phyloP scores from a whole-genome alignment of 2,113 vertebrate species.

The Equus quagga region DNA sequence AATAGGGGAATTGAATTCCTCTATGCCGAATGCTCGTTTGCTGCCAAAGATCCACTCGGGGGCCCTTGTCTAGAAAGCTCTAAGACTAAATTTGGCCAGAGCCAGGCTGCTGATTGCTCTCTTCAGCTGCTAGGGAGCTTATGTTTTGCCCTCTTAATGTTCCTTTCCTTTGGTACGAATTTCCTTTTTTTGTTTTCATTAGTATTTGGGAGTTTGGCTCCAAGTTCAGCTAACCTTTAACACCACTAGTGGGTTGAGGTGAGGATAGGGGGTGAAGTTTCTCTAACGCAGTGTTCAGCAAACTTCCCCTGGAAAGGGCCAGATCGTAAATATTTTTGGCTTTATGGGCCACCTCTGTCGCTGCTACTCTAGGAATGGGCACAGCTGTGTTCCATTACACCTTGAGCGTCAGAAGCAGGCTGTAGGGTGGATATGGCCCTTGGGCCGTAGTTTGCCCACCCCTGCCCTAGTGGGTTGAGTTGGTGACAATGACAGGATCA shows the following conservation, averaged over 20 bases:
- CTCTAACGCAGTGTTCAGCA: neutral
- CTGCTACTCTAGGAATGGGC: accelerated
- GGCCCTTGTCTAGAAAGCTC: neutral
- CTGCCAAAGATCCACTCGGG: neutral
- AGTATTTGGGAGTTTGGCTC: neutral
- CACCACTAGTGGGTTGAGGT: neutral
- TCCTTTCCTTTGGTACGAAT: neutral
- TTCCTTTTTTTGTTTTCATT: neutral
- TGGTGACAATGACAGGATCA: neutral
- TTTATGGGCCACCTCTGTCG: accelerated
- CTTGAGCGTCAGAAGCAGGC: neutral
- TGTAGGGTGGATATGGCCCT: neutral
- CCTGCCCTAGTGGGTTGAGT: neutral
- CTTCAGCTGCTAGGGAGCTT: neutral
- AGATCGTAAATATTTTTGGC: neutral
- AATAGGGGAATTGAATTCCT: neutral
- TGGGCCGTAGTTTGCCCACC: accelerated
- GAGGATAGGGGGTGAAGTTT: neutral
- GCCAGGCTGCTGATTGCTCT: neutral
- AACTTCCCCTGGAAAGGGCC: neutral
- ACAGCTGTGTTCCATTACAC: neutral
- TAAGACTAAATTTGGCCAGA: neutral
- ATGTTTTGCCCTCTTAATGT: neutral
- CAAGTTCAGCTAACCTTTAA: neutral
- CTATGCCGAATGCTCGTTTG: neutral